Percentiles rank a stretch among this genome's conserved stretches.
Evolutionary conservation across 2,113 vertebrate genomes (phyloP).

Genomic region (Aleadryas rufinucha): DNA sequence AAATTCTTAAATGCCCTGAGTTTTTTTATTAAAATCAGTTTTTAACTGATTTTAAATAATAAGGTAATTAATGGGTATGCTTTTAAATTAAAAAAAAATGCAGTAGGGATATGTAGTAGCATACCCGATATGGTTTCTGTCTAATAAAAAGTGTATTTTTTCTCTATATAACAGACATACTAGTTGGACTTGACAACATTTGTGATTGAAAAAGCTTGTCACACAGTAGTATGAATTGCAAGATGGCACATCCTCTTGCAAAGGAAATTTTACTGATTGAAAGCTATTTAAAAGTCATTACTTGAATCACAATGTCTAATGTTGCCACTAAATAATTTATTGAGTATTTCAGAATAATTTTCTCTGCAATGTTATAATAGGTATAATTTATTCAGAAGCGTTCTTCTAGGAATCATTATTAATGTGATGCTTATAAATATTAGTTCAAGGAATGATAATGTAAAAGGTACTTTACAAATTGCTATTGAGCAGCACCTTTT

Average conservation of each 20-base stretch:
- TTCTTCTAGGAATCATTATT: not conserved
- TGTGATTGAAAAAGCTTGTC: not conserved
- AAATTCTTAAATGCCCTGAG: not conserved
- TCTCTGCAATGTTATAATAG: not conserved
- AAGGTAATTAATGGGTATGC: not conserved
- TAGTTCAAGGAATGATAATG: not conserved
- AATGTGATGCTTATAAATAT: not conserved
- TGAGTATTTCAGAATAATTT: not conserved
- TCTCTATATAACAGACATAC: not conserved
- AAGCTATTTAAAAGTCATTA: not conserved
- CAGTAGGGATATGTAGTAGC: not conserved
- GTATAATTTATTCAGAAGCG: slow-evolving; percentile 5
- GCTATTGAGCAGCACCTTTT: not conserved
- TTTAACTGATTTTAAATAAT: not conserved
- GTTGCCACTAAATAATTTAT: slow-evolving; percentile 6
- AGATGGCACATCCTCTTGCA: not conserved
- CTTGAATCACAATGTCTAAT: not conserved
- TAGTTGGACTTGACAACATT: not conserved
- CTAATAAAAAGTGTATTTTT: not conserved
- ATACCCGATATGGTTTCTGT: not conserved
- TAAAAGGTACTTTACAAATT: not conserved
- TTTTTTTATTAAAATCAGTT: not conserved
- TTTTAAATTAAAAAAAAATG: not conserved
- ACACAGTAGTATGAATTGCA: not conserved
- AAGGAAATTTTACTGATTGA: not conserved